These are phyloP conservation scores for Danio aesculapii DNA, from an alignment of 2,797 vertebrate species.

Conservation along the genomic window DNA sequence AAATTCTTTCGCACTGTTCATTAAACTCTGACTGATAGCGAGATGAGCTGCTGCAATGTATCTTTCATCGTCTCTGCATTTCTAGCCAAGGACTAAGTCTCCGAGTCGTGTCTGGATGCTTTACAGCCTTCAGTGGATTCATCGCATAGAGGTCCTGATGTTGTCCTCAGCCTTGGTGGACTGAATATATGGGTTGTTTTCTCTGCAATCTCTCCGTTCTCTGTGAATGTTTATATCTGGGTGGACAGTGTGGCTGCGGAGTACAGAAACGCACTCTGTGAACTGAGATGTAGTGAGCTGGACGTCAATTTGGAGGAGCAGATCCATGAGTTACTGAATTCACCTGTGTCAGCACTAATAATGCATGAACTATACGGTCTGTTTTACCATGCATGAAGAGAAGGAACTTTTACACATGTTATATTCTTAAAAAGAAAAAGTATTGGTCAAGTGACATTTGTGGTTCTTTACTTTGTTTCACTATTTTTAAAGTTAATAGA, in stretches of 20 bases:
- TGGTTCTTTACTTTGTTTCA: no score
- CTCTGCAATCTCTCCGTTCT: slow-evolving; percentile 20
- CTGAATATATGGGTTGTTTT: slow-evolving; percentile 39
- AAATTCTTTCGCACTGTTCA: neutral
- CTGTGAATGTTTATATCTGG: slow-evolving; percentile 24
- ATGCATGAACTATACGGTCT: slow-evolving; percentile 1
- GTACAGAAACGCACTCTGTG: neutral
- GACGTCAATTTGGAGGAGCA: slow-evolving; percentile 28
- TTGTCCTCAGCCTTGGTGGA: slow-evolving; percentile 35
- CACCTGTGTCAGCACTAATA: slow-evolving; percentile 26
- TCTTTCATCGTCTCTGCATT: slow-evolving; percentile 10
- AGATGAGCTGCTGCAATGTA: neutral
- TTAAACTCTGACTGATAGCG: neutral
- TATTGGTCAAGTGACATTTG: neutral
- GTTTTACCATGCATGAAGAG: slow-evolving; percentile 9
- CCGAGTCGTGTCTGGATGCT: slow-evolving; percentile 25
- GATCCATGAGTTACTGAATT: neutral
- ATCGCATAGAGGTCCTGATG: slow-evolving; percentile 23
- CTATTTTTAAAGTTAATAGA: no score
- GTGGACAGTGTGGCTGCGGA: slow-evolving; percentile 20
- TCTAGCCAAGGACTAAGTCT: slow-evolving; percentile 38
- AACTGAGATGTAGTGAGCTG: neutral
- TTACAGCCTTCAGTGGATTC: slow-evolving; percentile 26
- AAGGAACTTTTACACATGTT: neutral
- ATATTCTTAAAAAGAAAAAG: no score